Conservation (phyloP, 2,113 vertebrate species). For the Rhipidura dahli region DNA sequence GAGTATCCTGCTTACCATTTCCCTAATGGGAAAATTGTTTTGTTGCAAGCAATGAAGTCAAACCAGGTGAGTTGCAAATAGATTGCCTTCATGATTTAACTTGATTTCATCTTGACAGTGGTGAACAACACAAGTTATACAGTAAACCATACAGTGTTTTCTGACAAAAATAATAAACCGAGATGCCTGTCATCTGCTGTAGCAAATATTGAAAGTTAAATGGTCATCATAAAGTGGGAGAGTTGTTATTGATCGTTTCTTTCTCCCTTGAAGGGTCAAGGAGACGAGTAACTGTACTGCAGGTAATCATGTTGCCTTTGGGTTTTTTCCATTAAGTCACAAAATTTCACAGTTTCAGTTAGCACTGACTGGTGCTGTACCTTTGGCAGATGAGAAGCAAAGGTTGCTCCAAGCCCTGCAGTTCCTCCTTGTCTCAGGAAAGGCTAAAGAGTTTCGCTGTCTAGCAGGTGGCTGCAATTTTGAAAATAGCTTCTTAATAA, state of each 20-base stretch:
- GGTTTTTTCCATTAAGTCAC: background rate
- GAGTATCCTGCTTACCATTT: background rate
- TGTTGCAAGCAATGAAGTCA: background rate
- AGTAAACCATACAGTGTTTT: background rate
- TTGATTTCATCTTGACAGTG: background rate
- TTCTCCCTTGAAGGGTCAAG: background rate
- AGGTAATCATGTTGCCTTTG: background rate
- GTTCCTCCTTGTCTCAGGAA: background rate
- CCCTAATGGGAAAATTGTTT: background rate
- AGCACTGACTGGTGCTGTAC: background rate
- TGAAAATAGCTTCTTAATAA: conserved; percentile 22
- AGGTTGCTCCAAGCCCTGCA: background rate
- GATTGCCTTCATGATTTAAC: background rate
- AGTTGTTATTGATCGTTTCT: background rate
- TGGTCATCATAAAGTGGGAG: background rate
- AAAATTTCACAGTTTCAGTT: background rate
- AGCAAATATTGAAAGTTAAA: background rate
- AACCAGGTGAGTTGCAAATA: background rate
- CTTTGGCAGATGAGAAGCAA: background rate
- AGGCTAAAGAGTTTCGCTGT: background rate
- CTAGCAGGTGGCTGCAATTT: conserved; percentile 35
- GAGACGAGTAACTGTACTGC: background rate
- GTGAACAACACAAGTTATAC: background rate
- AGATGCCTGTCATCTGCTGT: background rate
- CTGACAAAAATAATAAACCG: background rate